Conservation (phyloP, 2,797 vertebrate genomes). For the Delichon dasypus region DNA sequence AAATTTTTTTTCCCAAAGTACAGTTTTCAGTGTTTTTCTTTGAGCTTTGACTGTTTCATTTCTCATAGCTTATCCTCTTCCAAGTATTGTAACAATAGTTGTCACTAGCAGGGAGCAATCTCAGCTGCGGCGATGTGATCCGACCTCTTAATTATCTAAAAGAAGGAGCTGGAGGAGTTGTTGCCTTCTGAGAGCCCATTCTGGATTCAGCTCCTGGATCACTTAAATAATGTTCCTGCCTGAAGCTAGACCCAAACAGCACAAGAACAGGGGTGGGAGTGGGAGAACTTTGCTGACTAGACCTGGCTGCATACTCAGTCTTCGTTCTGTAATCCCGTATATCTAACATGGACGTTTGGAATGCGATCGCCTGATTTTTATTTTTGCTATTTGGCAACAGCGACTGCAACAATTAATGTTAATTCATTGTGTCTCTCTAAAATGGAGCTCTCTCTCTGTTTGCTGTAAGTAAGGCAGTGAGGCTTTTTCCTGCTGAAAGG, state of each 20-base stretch:
- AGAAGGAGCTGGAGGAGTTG: background rate
- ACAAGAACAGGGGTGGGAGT: background rate
- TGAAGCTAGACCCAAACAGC: background rate
- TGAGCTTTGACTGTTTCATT: background rate
- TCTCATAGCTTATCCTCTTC: background rate
- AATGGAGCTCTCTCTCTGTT: background rate
- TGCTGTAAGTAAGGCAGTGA: background rate
- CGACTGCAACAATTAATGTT: background rate
- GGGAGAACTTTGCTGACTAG: background rate
- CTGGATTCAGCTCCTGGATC: background rate
- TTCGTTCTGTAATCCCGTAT: fast-evolving
- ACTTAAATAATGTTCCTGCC: background rate
- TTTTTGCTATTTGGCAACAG: background rate
- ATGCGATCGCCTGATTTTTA: background rate
- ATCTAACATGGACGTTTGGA: background rate
- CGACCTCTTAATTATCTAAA: background rate
- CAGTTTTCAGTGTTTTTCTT: background rate
- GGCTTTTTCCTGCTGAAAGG: background rate
- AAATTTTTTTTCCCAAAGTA: background rate
- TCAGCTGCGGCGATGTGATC: background rate
- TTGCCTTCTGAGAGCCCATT: background rate
- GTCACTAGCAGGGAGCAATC: background rate
- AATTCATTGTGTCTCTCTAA: background rate
- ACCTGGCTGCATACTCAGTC: background rate
- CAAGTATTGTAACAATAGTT: background rate